These are phyloP conservation scores for Aphodius granarius DNA, from an alignment of 2,888 invertebrate species.

Conservation along the genomic window DNA sequence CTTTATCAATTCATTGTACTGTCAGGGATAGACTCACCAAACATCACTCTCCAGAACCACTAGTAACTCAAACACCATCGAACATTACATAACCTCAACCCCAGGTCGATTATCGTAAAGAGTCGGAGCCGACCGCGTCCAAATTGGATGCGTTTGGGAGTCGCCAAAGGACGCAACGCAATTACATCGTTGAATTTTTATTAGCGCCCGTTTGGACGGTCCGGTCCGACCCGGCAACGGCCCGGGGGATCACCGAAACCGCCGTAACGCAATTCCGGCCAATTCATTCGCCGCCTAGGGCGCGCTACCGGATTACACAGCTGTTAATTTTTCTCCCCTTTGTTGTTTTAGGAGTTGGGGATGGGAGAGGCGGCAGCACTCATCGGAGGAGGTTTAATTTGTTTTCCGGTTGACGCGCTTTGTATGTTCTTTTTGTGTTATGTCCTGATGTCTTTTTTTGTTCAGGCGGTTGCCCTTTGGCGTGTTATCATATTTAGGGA, in stretches of 20 bases:
- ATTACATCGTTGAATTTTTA: constrained; percentile 26
- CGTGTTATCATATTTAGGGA: not conserved
- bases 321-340: not conserved
- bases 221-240: not conserved
- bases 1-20: no score
- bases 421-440: not conserved
- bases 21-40: no score
- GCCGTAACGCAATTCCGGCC: not conserved
- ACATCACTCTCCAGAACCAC: no score
- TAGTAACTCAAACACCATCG: not conserved
- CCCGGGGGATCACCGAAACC: not conserved
- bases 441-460: not conserved
- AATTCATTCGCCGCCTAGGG: not conserved
- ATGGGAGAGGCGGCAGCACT: no score
- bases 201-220: constrained; percentile 1
- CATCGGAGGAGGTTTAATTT: not conserved
- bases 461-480: not conserved
- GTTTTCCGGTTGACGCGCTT: not conserved
- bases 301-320: not conserved
- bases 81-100: not conserved
- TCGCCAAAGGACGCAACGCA: constrained; percentile 7
- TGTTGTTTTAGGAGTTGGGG: no score
- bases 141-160: not conserved
- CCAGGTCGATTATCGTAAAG: not conserved
- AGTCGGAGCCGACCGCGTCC: not conserved